phyloP scores from a whole-genome alignment of 2,797 vertebrate genomes.

The Liasis olivaceus region DNA sequence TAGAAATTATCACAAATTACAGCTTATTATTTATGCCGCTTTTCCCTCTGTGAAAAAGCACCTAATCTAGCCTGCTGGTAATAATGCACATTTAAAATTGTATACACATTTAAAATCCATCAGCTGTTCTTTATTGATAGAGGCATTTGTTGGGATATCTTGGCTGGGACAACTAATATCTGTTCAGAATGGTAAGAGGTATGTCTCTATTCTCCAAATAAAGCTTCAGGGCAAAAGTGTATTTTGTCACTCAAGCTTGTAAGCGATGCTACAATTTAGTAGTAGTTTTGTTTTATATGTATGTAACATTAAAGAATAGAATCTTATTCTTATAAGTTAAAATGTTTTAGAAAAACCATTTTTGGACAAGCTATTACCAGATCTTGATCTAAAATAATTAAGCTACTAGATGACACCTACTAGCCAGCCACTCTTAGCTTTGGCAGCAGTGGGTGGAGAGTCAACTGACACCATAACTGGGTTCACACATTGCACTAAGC shows the following conservation, averaged over 20 bases:
- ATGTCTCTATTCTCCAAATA: not conserved
- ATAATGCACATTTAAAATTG: slow-evolving; percentile 43
- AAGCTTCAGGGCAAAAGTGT: not conserved
- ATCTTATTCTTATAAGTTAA: not conserved
- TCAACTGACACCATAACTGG: not conserved
- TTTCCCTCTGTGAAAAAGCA: slow-evolving; percentile 59
- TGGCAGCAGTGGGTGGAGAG: not conserved
- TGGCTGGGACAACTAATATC: not conserved
- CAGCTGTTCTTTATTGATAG: slow-evolving; percentile 42
- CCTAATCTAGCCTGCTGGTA: slow-evolving; percentile 48
- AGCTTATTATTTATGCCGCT: slow-evolving; percentile 20
- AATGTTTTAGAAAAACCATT: not conserved
- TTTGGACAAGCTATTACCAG: not conserved
- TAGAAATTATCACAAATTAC: slow-evolving; percentile 26
- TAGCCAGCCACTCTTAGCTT: not conserved
- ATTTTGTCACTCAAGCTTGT: not conserved
- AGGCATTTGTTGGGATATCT: slow-evolving; percentile 21
- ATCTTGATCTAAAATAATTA: not conserved
- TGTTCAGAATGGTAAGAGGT: slow-evolving; percentile 26
- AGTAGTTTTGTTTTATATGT: not conserved
- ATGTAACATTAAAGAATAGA: not conserved
- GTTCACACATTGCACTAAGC: not conserved
- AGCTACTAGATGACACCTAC: not conserved
- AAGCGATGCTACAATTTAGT: not conserved
- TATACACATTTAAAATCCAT: slow-evolving; percentile 21